Base-by-base conservation (phyloP, 64 coral and sea anemone species). In the Pachyseris speciosa region DNA sequence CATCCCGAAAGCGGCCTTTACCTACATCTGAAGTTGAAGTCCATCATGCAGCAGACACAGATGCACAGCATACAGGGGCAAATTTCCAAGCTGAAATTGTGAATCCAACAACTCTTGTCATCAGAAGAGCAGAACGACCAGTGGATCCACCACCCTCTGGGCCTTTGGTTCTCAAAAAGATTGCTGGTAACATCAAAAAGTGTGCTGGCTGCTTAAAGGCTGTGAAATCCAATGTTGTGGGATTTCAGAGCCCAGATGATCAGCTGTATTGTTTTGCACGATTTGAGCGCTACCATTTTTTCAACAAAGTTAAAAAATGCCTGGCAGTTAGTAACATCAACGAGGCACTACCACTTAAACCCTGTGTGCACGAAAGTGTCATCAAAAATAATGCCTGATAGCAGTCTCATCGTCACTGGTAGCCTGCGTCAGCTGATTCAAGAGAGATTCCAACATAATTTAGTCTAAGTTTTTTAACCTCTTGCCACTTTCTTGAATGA, bases 141-240 rank as follows among this genome's bases (percentile, higher is more conserved):
- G 64, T 48, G 37, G 78, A 91, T 73, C 78, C 89, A n/a, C 78
- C 79, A 91, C 34, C 89, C 20, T 63, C 64, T 42, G 64, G 7
- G 16, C 87, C 87, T 19, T 52, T 90, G 20, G 58, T 90, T 22
- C 12, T 80, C 0, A 90, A 80, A 67, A 67, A 47, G 41, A 90
- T 90, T 47, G 38, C 37, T 6, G 73, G 87, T 13, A 41, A 41
- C n/a, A 90, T 79, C n/a, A 37, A 37, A 34, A 90, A 90, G 41
- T 90, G 87, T 80, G 87, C 87, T 80, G 87, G 74, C 1, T 80
- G 87, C 27, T 67, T 43, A 24, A 89, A 78, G 71, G 32, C 37
- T 17, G 16, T 89, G 19, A 37, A 20, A 36, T 64, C 57, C 22
- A 28, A 75, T 17, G 40, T 78, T 64, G 37, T 63, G 53, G 72